Conservation (phyloP, 2,113 vertebrate genomes). For the Plestiodon gilberti region DNA sequence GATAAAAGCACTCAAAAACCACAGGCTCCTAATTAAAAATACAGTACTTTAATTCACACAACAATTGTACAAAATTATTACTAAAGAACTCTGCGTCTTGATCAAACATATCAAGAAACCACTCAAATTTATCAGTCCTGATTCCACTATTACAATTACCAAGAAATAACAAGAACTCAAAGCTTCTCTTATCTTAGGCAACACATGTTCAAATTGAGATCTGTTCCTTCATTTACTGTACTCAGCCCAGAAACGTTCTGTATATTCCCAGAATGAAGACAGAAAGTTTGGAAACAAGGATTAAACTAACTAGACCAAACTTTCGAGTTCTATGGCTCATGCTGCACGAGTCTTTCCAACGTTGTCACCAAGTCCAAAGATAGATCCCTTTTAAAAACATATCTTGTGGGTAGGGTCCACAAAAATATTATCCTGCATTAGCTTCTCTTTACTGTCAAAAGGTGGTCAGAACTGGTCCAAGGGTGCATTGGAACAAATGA, state of each 20-base stretch:
- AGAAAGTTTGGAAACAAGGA: slow-evolving; percentile 27
- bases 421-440: not conserved
- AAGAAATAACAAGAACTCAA: not conserved
- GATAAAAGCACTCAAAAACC: slow-evolving; percentile 18
- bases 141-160: slow-evolving; percentile 8
- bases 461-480: not conserved
- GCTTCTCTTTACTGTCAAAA: not conserved
- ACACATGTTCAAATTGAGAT: not conserved
- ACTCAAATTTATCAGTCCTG: not conserved
- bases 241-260: accelerated
- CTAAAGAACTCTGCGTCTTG: not conserved
- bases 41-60: slow-evolving; percentile 54
- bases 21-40: slow-evolving; percentile 43
- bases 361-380: not conserved
- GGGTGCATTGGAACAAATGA: not conserved
- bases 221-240: slow-evolving; percentile 23
- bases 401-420: not conserved
- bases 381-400: not conserved
- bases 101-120: slow-evolving; percentile 6
- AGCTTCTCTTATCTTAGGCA: not conserved
- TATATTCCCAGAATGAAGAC: not conserved
- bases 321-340: slow-evolving; percentile 19
- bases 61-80: slow-evolving; percentile 43
- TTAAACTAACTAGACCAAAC: slow-evolving; percentile 12
- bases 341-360: not conserved